Percentiles rank a stretch among this genome's conserved stretches.
Evolutionary conservation across 92 coral and sea anemone genomes (phyloP).

Genomic region (Diadumene lineata): DNA sequence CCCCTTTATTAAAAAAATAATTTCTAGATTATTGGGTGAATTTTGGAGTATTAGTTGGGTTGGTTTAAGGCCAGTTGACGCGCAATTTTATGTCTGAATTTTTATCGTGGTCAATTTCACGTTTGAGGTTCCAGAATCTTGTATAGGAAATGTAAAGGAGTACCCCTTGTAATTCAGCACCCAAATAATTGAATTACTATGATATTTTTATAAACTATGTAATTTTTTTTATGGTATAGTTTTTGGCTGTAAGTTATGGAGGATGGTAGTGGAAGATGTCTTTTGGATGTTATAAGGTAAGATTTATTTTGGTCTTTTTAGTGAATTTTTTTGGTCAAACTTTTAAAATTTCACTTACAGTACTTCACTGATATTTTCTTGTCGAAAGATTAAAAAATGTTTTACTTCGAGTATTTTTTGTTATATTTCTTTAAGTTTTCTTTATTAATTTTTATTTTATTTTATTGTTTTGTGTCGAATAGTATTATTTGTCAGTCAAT

Average conservation of each 20-base stretch:
- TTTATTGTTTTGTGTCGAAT: no score
- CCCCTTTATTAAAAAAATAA: slow-evolving; percentile 48
- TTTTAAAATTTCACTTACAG: background rate
- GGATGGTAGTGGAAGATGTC: slow-evolving; percentile 84
- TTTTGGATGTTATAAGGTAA: slow-evolving; percentile 96
- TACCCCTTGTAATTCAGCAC: background rate
- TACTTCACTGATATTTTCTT: background rate
- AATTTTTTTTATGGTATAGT: background rate
- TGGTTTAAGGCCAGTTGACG: background rate
- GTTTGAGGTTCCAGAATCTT: slow-evolving; percentile 17
- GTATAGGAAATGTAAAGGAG: slow-evolving; percentile 1
- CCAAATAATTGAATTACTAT: background rate
- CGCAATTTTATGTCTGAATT: background rate
- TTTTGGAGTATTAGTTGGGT: no score
- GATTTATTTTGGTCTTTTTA: slow-evolving; percentile 6
- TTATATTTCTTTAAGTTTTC: no score
- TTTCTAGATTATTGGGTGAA: no score
- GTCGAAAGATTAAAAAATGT: no score
- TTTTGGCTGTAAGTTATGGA: slow-evolving; percentile 67
- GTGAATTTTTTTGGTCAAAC: background rate
- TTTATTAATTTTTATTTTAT: no score
- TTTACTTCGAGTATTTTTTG: no score
- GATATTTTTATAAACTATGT: slow-evolving; percentile 1
- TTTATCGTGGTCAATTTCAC: slow-evolving; percentile 21
- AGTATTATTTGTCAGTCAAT: no score